phyloP scores from a whole-genome alignment of 2,888 invertebrate species.

The Acanthosoma haemorrhoidale region DNA sequence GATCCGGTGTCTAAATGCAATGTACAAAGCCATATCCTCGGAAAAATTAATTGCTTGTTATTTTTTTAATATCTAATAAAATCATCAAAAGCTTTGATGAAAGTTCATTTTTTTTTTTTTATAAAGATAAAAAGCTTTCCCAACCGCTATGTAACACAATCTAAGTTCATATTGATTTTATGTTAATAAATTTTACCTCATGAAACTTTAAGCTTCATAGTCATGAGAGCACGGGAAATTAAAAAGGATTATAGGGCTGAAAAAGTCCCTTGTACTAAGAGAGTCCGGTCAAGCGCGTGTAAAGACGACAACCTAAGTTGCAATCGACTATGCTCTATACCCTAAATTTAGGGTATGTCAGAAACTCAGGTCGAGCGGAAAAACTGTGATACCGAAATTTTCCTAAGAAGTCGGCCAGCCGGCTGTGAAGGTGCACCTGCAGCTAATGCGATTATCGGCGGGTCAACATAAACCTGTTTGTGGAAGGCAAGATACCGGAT shows the following conservation, averaged over 20 bases:
- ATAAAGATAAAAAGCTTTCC: background rate
- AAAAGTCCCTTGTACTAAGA: background rate
- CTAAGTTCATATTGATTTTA: background rate
- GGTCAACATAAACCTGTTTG: background rate
- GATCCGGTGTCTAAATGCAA: too few relatives aligned
- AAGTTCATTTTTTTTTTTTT: background rate
- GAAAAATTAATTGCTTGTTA: too few relatives aligned
- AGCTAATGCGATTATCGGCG: background rate
- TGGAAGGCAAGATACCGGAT: background rate
- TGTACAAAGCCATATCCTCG: too few relatives aligned
- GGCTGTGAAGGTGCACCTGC: conserved; percentile 17
- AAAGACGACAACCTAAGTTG: background rate
- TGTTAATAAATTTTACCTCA: background rate
- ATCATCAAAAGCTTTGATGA: too few relatives aligned
- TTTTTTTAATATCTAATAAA: too few relatives aligned
- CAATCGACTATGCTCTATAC: background rate
- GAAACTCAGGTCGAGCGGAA: conserved; percentile 13
- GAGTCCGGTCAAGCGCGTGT: background rate
- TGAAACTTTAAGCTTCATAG: conserved; percentile 8
- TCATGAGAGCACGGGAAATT: background rate
- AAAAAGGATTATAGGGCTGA: conserved; percentile 5
- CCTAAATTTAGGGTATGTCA: conserved; percentile 12
- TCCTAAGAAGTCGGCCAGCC: conserved; percentile 19
- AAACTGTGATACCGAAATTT: background rate
- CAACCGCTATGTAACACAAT: background rate